Conservation (phyloP, 2,113 vertebrate species). For the Rhinoptilus africanus region DNA sequence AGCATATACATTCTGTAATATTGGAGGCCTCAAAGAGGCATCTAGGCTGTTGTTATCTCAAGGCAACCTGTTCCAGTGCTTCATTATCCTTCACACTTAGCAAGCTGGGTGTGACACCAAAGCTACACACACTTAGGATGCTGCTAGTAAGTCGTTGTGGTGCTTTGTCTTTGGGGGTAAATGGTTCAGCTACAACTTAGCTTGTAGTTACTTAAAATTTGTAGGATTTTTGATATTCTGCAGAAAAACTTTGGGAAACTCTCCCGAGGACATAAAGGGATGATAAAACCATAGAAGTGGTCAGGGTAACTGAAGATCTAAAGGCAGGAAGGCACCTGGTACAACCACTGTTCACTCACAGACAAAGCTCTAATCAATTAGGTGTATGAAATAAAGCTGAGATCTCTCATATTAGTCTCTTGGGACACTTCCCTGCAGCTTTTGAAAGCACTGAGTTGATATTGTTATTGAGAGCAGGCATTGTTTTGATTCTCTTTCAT, state of each 20-base stretch:
- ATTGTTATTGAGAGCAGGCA: background rate
- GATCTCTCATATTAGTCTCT: background rate
- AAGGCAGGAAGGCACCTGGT: background rate
- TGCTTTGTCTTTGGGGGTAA: background rate
- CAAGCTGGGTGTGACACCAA: background rate
- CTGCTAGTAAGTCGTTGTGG: background rate
- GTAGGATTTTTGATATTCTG: background rate
- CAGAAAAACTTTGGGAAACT: background rate
- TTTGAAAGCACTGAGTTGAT: background rate
- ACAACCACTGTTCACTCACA: background rate
- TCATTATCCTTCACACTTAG: background rate
- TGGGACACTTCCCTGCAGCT: background rate
- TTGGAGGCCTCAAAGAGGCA: background rate
- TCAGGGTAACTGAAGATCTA: background rate
- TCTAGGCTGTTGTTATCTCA: rapidly evolving
- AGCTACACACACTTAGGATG: background rate
- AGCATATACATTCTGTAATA: background rate
- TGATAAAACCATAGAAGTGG: background rate
- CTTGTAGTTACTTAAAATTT: background rate
- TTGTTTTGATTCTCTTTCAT: background rate
- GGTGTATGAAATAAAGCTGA: background rate
- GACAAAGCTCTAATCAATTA: background rate
- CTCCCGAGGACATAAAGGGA: background rate
- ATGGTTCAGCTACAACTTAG: background rate
- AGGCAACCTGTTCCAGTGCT: background rate